Evolutionary conservation across 2,888 invertebrate genomes (phyloP), one percentile per base, ranked within the genome.

Genomic region (Agapostemon virescens): DNA sequence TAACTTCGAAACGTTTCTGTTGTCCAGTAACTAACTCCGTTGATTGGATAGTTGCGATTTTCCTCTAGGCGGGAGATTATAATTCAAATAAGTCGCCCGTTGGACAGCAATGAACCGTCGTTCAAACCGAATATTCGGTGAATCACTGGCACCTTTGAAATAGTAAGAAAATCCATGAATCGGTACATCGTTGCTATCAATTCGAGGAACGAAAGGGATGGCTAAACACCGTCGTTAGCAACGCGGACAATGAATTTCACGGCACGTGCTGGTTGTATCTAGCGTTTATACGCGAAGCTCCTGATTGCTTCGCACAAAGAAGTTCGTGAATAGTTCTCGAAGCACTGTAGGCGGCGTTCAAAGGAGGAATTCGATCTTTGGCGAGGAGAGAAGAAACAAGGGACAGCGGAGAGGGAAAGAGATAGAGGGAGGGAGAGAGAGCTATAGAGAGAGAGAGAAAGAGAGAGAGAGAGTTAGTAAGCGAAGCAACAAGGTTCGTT

Each of bases 401-500:
- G 76, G 84, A 84, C 78, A 86, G 75, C 40, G 64, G 68, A 63
- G 75, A 58, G 72, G 42, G 55, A 26, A 55, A 36, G 71, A 42
- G 30, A 26, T 63, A 13, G 63, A 40, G 23, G 7, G 33, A 30
- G 52, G 13, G 52, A 70, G 49, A 66, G 75, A 26, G 69, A 77
- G 63, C n/a, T n/a, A n/a, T n/a, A n/a, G n/a, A n/a, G 30, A 26
- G 67, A 13, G 63, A 40, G 23, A 11, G 33, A 30, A 49, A 17
- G 52, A 70, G 49, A 66, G 75, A 26, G 69, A 77, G 63, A 40
- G 23, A 30, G 42, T 36, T 52, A 23, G 58, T 64, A 38, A 63
- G 77, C 20, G 69, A 77, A 83, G 75, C 81, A 78, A 79, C 83
- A 77, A 84, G 83, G 84, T 88, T 89, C 88, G 88, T 89, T 91